phyloP scores from a whole-genome alignment of 2,113 vertebrate genomes.

The Cromileptes altivelis region DNA sequence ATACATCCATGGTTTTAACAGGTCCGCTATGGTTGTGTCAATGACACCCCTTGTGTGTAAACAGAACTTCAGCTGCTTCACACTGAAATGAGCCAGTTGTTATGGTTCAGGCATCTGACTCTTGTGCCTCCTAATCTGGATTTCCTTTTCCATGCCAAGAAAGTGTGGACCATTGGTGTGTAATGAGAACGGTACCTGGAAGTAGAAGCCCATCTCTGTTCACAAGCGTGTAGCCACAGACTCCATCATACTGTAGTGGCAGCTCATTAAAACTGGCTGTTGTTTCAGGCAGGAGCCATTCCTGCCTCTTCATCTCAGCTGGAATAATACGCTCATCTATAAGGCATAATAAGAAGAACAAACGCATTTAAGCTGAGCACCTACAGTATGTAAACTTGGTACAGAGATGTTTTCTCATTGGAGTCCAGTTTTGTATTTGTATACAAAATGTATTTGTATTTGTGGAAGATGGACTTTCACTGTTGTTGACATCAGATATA shows the following conservation, averaged over 20 bases:
- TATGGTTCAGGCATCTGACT: too few relatives aligned
- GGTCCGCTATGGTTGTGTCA: too few relatives aligned
- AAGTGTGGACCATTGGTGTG: not conserved
- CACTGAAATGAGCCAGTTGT: too few relatives aligned
- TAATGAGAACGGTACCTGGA: constrained; percentile 84
- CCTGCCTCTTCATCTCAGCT: constrained; percentile 80
- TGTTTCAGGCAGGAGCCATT: constrained; percentile 92
- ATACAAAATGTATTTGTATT: too few relatives aligned
- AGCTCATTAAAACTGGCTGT: constrained; percentile 82
- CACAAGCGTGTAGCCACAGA: constrained; percentile 89
- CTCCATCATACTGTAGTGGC: constrained; percentile 89
- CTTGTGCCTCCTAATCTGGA: too few relatives aligned
- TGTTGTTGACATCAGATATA: constrained; percentile 59
- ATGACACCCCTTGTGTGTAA: too few relatives aligned
- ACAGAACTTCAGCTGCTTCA: too few relatives aligned
- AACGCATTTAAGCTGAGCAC: not conserved
- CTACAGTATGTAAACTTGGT: not conserved
- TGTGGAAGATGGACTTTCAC: not conserved
- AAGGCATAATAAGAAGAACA: constrained; percentile 50
- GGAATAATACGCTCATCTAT: constrained; percentile 85
- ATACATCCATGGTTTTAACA: too few relatives aligned
- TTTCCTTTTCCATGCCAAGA: too few relatives aligned
- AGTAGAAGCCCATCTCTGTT: constrained; percentile 87
- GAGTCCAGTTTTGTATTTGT: not conserved
- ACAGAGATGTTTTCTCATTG: not conserved